Evolutionary conservation across 2,797 vertebrate genomes (phyloP).

Genomic region (Coregonus suidteri): DNA sequence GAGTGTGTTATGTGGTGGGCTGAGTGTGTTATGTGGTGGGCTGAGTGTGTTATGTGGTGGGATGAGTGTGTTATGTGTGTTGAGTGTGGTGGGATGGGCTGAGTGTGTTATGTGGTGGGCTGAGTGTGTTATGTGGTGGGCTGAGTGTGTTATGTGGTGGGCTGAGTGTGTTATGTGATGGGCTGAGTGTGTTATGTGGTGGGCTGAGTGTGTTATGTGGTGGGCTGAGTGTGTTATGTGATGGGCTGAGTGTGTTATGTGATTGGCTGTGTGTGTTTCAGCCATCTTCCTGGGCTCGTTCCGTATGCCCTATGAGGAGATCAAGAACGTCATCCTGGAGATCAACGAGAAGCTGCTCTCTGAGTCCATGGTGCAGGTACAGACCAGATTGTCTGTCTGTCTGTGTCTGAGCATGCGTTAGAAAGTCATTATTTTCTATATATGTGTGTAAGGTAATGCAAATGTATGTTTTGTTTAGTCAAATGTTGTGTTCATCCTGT

Average conservation of each 20-base stretch:
- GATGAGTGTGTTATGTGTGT: not conserved
- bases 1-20: no score
- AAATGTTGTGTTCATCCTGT: not conserved
- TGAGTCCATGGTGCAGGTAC: constrained; percentile 84
- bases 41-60: not conserved
- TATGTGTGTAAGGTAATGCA: no score
- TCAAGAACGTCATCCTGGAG: constrained; percentile 82
- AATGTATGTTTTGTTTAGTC: not conserved
- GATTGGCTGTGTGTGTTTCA: constrained; percentile 42
- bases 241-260: not conserved
- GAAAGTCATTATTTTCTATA: no score
- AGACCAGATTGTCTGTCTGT: not conserved
- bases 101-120: no score
- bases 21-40: no score
- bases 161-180: not conserved
- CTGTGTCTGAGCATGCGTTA: no score
- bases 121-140: no score
- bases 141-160: not conserved
- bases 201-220: no score
- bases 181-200: no score
- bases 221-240: no score
- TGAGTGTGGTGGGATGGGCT: no score
- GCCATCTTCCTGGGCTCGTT: constrained; percentile 88
- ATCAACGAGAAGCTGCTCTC: constrained; percentile 83
- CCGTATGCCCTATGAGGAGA: constrained; percentile 84